These are phyloP conservation scores for Drosophila rhopaloa DNA, from an alignment of 1,140 invertebrate species.

Conservation along the genomic window DNA sequence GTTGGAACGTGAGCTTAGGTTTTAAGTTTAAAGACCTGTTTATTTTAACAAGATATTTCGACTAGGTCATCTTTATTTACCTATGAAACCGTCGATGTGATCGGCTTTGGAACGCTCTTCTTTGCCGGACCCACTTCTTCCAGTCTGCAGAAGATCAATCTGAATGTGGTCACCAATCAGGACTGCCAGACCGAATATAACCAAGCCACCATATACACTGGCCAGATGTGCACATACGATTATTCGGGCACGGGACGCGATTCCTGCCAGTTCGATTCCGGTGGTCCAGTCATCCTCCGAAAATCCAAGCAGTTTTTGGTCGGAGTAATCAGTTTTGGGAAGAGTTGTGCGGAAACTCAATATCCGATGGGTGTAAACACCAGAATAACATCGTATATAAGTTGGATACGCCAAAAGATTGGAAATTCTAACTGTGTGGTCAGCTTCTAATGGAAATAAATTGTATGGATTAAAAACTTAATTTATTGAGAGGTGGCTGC, in stretches of 20 bases:
- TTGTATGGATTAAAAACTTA: neutral
- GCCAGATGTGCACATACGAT: constrained; percentile 75
- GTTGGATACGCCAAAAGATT: constrained; percentile 86
- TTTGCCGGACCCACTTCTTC: constrained; percentile 60
- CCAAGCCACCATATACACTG: constrained; percentile 37
- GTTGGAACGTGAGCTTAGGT: constrained; percentile 51
- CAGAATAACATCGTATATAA: constrained; percentile 87
- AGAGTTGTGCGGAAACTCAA: constrained; percentile 85
- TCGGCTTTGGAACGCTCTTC: constrained; percentile 67
- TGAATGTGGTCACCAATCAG: constrained; percentile 59
- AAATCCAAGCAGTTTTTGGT: constrained; percentile 77
- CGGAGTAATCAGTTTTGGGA: constrained; percentile 88
- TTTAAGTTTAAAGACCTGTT: no score
- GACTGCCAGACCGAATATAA: constrained; percentile 64
- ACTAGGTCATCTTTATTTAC: constrained; percentile 43
- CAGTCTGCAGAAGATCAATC: constrained; percentile 60
- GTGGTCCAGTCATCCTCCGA: constrained; percentile 68
- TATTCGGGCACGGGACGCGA: constrained; percentile 63
- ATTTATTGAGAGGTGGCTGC: neutral
- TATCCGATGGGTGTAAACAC: constrained; percentile 88
- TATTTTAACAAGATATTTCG: neutral
- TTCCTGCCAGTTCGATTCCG: constrained; percentile 80
- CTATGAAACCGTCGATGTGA: constrained; percentile 66
- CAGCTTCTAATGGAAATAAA: constrained; percentile 27
- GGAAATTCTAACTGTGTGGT: constrained; percentile 60